These are phyloP conservation scores for Corydoras sp. DNA, from an alignment of 2,113 vertebrate species.

Conservation along the genomic window DNA sequence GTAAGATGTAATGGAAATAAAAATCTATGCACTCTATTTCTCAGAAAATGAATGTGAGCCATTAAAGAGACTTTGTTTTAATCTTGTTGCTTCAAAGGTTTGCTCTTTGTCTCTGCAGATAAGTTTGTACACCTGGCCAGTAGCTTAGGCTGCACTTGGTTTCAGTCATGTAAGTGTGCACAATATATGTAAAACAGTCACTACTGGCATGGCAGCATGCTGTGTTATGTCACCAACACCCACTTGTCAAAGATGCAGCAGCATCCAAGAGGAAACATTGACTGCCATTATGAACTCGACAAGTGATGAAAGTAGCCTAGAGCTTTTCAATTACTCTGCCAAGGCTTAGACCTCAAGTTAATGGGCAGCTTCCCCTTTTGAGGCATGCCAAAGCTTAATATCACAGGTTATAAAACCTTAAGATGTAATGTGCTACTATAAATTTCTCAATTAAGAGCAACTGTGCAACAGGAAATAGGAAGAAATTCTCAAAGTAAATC, in stretches of 20 bases:
- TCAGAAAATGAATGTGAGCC: not conserved
- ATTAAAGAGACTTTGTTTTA: not conserved
- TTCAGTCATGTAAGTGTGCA: constrained; percentile 33
- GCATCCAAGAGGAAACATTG: constrained; percentile 84
- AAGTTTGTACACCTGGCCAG: constrained; percentile 5
- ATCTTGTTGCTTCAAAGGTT: too few relatives aligned
- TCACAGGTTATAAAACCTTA: constrained; percentile 64
- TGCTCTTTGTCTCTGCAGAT: not conserved
- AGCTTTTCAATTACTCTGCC: constrained; percentile 84
- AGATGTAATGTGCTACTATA: constrained; percentile 67
- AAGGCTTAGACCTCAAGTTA: constrained; percentile 81
- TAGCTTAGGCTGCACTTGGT: constrained; percentile 10
- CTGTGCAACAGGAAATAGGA: constrained; percentile 60
- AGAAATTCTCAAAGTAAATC: constrained; percentile 58
- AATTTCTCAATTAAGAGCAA: constrained; percentile 65
- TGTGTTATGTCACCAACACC: constrained; percentile 82
- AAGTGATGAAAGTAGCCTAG: constrained; percentile 90
- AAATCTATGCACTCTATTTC: constrained; percentile 4
- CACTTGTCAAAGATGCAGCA: constrained; percentile 72
- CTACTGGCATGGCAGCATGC: constrained; percentile 57
- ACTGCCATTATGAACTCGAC: constrained; percentile 82
- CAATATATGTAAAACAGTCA: constrained; percentile 64
- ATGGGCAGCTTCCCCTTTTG: constrained; percentile 71
- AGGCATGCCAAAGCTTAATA: constrained; percentile 69
- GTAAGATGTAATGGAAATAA: too few relatives aligned